Conservation (phyloP, 2,797 vertebrate species). For the Cirrhinus mrigala region DNA sequence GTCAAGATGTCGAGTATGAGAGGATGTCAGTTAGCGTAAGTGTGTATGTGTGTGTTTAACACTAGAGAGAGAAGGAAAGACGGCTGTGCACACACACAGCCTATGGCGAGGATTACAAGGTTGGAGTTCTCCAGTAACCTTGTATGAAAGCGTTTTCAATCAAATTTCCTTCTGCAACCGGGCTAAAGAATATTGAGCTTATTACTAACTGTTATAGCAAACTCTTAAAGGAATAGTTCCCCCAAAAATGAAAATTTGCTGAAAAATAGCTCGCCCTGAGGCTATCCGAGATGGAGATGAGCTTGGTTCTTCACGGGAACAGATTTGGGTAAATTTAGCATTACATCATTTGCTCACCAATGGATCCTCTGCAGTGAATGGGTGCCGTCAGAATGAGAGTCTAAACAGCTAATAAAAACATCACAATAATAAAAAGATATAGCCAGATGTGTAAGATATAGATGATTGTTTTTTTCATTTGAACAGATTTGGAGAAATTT, state of each 20-base stretch:
- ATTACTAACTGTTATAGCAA: neutral
- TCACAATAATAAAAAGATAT: too few species aligned
- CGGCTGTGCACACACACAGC: neutral
- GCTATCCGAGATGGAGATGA: neutral
- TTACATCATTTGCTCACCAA: neutral
- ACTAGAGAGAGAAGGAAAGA: neutral
- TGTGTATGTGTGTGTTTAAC: slow-evolving; percentile 24
- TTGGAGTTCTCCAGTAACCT: slow-evolving; percentile 33
- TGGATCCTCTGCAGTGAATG: neutral
- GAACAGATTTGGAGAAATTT: too few species aligned
- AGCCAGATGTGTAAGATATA: too few species aligned
- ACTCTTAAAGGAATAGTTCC: neutral
- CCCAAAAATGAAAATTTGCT: neutral
- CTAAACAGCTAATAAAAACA: too few species aligned
- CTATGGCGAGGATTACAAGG: slow-evolving; percentile 40
- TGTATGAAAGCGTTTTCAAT: slow-evolving; percentile 47
- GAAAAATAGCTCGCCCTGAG: neutral
- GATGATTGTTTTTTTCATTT: too few species aligned
- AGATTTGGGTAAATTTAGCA: neutral
- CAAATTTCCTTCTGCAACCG: slow-evolving; percentile 9
- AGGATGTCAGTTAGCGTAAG: slow-evolving; percentile 12
- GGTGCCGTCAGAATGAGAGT: too few species aligned
- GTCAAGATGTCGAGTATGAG: slow-evolving; percentile 19
- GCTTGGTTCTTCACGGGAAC: neutral
- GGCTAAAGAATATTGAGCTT: neutral